Evolutionary conservation across 1,140 invertebrate species (phyloP), one percentile per base, ranked within the genome.

Genomic region (Diploscapter pachys): DNA sequence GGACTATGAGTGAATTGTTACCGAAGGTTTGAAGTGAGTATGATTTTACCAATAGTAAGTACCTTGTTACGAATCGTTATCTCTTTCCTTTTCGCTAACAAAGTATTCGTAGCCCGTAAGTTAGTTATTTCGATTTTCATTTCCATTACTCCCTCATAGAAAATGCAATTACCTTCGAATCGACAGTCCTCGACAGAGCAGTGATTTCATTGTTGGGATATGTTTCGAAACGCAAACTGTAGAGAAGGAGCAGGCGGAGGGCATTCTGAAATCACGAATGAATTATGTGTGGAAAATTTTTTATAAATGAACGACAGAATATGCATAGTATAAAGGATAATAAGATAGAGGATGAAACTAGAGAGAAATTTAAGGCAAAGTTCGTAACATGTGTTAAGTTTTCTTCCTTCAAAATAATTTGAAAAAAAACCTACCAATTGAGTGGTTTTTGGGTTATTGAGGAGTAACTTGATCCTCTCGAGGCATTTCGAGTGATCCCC

Each of bases 151-250:
- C 31, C 31, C 31, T 31, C 31, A 31, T 31, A 31, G 31, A 31
- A 31, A 31, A 31, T 31, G 31, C 31, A 31, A 31, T 51, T 5
- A 5, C 5, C 52, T 49, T 61, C 9, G 50, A 13, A 50, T 73
- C 61, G 8, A 86, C 64, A 31, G 74, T 11, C 9, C 77, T 78
- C 5, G 81, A 13, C 11, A 86, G 55, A n/a, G 83, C 85, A 31
- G 83, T 81, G 4, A 88, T 74, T 78, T 94, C 93, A 86, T 93
- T 93, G 85, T 91, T 94, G 66, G 63, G 56, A 71, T 94, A 91
- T 77, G 91, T 91, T 86, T 96, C 93, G 87, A 96, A 98, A 62
- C 93, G 90, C 50, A 99, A 87, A 3, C 93, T 92, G 88, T 98
- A 99, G 9, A 99, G 83, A 88, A 95, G 92, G 0, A 97, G 93